These are phyloP conservation scores for Spatula clypeata DNA, from an alignment of 2,797 vertebrate species.

Conservation along the genomic window DNA sequence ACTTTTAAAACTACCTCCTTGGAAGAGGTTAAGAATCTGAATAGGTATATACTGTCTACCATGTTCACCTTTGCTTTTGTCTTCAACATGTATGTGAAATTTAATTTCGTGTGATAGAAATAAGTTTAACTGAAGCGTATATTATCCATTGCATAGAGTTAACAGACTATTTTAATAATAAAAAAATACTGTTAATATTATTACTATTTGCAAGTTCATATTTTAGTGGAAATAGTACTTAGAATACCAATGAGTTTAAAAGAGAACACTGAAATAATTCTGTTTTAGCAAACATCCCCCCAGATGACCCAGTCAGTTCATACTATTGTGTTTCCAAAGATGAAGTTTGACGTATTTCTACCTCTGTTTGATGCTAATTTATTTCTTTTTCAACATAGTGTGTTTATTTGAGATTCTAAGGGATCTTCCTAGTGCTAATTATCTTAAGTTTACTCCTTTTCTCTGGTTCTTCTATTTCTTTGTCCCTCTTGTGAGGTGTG, in stretches of 20 bases:
- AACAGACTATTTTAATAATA: background rate
- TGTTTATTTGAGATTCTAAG: background rate
- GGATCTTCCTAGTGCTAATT: background rate
- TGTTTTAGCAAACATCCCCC: background rate
- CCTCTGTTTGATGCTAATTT: background rate
- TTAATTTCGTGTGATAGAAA: background rate
- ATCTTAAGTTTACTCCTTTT: background rate
- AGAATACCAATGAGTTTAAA: background rate
- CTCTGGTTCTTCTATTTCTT: background rate
- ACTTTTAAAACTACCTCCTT: background rate
- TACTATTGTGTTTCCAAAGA: background rate
- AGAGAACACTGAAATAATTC: background rate
- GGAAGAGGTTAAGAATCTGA: background rate
- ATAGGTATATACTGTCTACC: background rate
- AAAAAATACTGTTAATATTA: background rate
- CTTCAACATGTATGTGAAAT: background rate
- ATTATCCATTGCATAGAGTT: background rate
- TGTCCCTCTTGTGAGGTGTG: background rate
- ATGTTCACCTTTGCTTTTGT: background rate
- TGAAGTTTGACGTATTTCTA: background rate
- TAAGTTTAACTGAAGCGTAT: background rate
- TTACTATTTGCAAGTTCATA: background rate
- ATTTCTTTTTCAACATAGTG: background rate
- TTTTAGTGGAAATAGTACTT: background rate
- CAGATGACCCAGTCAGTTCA: background rate